Conservation (phyloP, 2,113 vertebrate species). For the Notarius lentiginosus region DNA sequence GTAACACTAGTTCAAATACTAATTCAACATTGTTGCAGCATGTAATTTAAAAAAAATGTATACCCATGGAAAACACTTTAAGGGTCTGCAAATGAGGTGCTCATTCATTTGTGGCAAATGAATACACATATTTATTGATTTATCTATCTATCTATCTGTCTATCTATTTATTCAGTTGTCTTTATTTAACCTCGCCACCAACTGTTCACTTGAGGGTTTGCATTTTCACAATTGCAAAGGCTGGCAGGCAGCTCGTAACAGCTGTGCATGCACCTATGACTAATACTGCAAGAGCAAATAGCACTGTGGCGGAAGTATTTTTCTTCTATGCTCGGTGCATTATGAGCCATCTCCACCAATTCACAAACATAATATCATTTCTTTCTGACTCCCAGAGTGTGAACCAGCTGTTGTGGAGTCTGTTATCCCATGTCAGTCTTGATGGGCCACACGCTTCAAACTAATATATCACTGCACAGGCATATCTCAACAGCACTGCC, state of each 20-base stretch:
- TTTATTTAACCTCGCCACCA: conserved; percentile 46
- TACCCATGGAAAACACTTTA: conserved; percentile 18
- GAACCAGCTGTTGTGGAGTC: conserved; percentile 48
- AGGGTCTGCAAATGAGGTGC: conserved; percentile 9
- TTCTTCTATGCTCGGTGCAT: conserved; percentile 40
- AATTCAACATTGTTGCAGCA: conserved; percentile 1
- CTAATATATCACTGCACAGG: conserved; percentile 25
- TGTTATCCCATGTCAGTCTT: conserved; percentile 36
- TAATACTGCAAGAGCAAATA: conserved; percentile 45
- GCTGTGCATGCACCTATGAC: conserved; percentile 47
- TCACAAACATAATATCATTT: conserved; percentile 53
- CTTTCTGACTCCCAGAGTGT: conserved; percentile 41
- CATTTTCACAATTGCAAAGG: conserved; percentile 34
- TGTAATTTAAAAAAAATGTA: neutral
- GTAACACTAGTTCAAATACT: conserved; percentile 13
- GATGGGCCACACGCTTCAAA: conserved; percentile 33
- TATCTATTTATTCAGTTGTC: conserved; percentile 26
- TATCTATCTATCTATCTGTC: neutral
- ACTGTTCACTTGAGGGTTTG: conserved; percentile 42
- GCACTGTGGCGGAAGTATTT: conserved; percentile 26
- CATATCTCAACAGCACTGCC: conserved; percentile 32
- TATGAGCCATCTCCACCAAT: conserved; percentile 52
- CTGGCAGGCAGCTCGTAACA: conserved; percentile 39
- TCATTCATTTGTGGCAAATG: conserved; percentile 34
- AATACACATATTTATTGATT: conserved; percentile 6